Evolutionary conservation across 2,888 invertebrate species (phyloP).

Genomic region (Caenorhabditis uteleia): DNA sequence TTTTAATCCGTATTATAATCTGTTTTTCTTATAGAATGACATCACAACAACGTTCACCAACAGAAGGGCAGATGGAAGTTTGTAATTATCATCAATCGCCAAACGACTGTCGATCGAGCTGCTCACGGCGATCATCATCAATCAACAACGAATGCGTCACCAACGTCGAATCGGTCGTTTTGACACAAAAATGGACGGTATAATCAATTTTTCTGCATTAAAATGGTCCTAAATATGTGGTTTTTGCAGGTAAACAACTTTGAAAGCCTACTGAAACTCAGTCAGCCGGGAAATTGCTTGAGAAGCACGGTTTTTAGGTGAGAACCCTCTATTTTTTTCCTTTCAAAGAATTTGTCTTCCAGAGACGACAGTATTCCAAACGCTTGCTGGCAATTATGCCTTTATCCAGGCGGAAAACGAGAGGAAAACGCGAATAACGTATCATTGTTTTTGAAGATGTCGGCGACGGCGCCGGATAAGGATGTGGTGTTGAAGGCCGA

Average conservation of each 20-base stretch:
- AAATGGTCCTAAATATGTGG: neutral
- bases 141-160: conserved; percentile 61
- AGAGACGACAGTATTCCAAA: conserved; percentile 62
- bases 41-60: no score
- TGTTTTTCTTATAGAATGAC: no score
- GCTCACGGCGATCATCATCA: conserved; percentile 19
- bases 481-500: conserved; percentile 69
- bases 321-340: neutral
- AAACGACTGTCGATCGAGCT: conserved; percentile 19
- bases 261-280: conserved; percentile 63
- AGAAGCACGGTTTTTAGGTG: conserved; percentile 65
- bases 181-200: conserved; percentile 68
- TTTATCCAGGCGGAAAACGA: conserved; percentile 69
- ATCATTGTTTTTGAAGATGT: conserved; percentile 69
- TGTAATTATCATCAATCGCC: no score
- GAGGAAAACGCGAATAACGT: conserved; percentile 68
- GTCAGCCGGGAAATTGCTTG: conserved; percentile 66
- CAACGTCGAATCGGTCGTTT: conserved; percentile 61
- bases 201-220: conserved; percentile 3
- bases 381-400: conserved; percentile 68
- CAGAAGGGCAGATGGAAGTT: no score
- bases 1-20: no score
- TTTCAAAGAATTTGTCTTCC: conserved; percentile 12
- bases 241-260: conserved; percentile 63
- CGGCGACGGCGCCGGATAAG: conserved; percentile 60